These are phyloP conservation scores for Melanotaenia boesemani DNA, from an alignment of 2,797 vertebrate species.

Conservation along the genomic window DNA sequence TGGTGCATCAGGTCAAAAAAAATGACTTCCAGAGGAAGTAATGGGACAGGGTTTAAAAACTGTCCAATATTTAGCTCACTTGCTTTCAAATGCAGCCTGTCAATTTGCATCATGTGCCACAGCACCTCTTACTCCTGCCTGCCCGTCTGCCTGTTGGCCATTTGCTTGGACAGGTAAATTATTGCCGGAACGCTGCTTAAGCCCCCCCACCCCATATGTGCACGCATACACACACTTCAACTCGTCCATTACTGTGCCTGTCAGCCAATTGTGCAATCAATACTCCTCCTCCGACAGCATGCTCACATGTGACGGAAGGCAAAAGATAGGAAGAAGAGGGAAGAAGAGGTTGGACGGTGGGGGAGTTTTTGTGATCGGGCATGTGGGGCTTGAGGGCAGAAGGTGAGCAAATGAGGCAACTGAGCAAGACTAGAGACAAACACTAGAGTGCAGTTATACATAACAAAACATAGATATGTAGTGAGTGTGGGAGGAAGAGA, in stretches of 20 bases:
- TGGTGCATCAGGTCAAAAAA: constrained; percentile 46
- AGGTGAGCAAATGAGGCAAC: constrained; percentile 44
- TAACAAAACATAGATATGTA: constrained; percentile 70
- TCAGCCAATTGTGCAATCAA: constrained; percentile 82
- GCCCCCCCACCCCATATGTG: constrained; percentile 29
- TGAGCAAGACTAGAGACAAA: constrained; percentile 61
- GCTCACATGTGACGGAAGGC: constrained; percentile 76
- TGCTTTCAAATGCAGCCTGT: constrained; percentile 69
- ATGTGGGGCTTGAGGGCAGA: constrained; percentile 50
- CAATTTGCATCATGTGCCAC: constrained; percentile 37
- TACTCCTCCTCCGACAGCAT: constrained; percentile 69
- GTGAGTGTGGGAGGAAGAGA: constrained; percentile 77
- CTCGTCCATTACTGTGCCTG: constrained; percentile 77
- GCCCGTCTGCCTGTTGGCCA: constrained; percentile 35
- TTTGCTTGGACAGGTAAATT: constrained; percentile 77
- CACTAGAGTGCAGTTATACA: constrained; percentile 67
- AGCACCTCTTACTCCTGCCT: constrained; percentile 49
- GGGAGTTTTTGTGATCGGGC: constrained; percentile 47
- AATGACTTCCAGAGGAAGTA: constrained; percentile 29
- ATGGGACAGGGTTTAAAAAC: constrained; percentile 60
- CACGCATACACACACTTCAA: constrained; percentile 36
- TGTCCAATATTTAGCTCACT: constrained; percentile 61
- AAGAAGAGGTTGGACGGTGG: constrained; percentile 31
- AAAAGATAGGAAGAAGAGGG: constrained; percentile 23
- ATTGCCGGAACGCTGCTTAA: constrained; percentile 68